Evolutionary conservation across 2,888 invertebrate species (phyloP), one percentile per base, ranked within the genome.

Genomic region (Laothoe populi): DNA sequence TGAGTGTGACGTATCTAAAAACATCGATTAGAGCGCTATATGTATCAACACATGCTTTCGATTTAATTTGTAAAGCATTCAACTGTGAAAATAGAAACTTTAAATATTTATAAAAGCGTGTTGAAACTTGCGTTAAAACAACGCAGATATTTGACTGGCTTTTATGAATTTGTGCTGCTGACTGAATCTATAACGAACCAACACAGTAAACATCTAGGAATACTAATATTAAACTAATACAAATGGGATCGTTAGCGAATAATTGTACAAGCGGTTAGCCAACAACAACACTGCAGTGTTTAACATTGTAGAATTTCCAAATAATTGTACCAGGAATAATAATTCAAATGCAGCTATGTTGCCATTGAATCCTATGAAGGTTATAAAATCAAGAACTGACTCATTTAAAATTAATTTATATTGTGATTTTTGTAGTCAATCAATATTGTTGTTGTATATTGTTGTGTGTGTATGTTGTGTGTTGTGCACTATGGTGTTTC

Each of bases 1-100:
- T 19, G 49, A 31, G 49, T 19, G 53, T 53, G 53, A 53, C 19
- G 35, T 53, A 53, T 19, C 53, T 35, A 53, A 16, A 19, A 8
- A 2, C 53, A 53, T 53, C 31, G 53, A 53, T 53, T 53, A 53
- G 53, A 53, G 19, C 53, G 35, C 35, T 53, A 53, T 53, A 53
- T 53, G 53, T 35, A 53, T 53, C 53, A 53, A 53, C 53, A 53
- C 53, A 35, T 53, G 31, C 31, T 53, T 53, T 53, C 53, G 53
- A 53, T 53, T 53, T 53, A 53, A 53, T 53, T 53, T 53, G 53
- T 53, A 35, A 53, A 35, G 53, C 53, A 53, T 53, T 53, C 31
- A 19, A 53, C 19, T 53, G 53, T 53, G 53, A 53, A 53, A 53
- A 53, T 53, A 53, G 53, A 53, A 53, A 53, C 53, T 53, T 35